Conservation (phyloP, 2,797 vertebrate genomes). For the Semotilus atromaculatus region DNA sequence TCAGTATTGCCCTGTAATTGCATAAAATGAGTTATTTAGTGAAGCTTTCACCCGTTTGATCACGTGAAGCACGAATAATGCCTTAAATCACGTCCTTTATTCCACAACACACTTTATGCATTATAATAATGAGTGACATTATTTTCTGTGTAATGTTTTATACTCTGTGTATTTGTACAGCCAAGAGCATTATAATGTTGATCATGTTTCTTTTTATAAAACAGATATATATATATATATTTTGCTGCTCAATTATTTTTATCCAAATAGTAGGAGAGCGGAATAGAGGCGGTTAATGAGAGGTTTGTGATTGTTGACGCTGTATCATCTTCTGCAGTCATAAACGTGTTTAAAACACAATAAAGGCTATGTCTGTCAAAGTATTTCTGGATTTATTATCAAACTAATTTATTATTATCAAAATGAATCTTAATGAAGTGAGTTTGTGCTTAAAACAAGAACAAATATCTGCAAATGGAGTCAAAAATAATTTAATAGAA, state of each 20-base stretch:
- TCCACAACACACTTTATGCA: neutral
- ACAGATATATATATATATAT: neutral
- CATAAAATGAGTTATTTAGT: neutral
- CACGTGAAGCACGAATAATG: neutral
- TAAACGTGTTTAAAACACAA: neutral
- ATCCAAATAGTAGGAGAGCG: neutral
- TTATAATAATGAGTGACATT: neutral
- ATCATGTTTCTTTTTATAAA: constrained; percentile 18
- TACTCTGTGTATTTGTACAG: constrained; percentile 18
- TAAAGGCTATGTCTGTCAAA: neutral
- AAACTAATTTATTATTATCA: too few species aligned
- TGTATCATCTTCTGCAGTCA: neutral
- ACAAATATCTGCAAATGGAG: too few species aligned
- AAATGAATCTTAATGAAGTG: too few species aligned
- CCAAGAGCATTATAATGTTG: neutral
- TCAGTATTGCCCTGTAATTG: neutral
- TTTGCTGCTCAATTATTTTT: neutral
- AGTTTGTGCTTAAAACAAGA: too few species aligned
- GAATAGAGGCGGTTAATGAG: neutral
- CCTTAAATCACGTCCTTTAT: neutral
- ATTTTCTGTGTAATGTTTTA: neutral
- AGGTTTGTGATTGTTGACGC: neutral
- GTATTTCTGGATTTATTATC: neutral
- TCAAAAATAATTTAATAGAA: too few species aligned
- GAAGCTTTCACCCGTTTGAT: neutral